A percentile compares a stretch with the other conserved stretches of the same genome.
phyloP scores from a whole-genome alignment of 2,113 vertebrate genomes.

The Ochotona curzoniae region DNA sequence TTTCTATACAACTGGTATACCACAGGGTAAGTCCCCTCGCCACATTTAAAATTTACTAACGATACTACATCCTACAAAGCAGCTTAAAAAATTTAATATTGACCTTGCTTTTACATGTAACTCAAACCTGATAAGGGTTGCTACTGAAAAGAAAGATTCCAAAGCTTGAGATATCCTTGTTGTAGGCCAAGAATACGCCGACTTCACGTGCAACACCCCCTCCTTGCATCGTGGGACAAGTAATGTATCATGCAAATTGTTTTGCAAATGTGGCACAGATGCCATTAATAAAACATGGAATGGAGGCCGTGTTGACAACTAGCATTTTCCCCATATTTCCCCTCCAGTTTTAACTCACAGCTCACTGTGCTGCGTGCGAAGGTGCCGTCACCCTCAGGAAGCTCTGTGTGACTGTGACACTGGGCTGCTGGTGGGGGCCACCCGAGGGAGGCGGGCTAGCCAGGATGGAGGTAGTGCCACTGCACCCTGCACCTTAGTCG shows the following conservation, averaged over 20 bases:
- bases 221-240: slow-evolving; percentile 48
- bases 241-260: slow-evolving; percentile 79
- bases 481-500: too few relatives aligned
- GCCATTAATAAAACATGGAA: slow-evolving; percentile 82
- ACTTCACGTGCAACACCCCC: slow-evolving; percentile 20
- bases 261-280: slow-evolving; percentile 68
- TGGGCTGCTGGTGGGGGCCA: background rate
- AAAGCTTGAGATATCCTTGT: background rate
- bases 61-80: background rate
- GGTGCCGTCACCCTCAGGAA: background rate
- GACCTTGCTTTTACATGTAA: slow-evolving; percentile 12
- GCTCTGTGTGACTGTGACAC: background rate
- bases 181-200: background rate
- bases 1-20: background rate
- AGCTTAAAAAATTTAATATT: slow-evolving; percentile 9
- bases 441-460: too few relatives aligned
- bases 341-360: background rate
- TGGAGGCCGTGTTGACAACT: slow-evolving; percentile 56
- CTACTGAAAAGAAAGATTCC: background rate
- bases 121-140: background rate
- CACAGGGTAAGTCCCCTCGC: background rate
- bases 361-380: background rate
- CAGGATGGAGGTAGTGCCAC: background rate
- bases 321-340: slow-evolving; percentile 73
- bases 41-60: background rate